Percentiles rank a stretch among this genome's conserved stretches.
Evolutionary conservation across 1,140 invertebrate species (phyloP).

Genomic region (Lutraria rhynchaena): DNA sequence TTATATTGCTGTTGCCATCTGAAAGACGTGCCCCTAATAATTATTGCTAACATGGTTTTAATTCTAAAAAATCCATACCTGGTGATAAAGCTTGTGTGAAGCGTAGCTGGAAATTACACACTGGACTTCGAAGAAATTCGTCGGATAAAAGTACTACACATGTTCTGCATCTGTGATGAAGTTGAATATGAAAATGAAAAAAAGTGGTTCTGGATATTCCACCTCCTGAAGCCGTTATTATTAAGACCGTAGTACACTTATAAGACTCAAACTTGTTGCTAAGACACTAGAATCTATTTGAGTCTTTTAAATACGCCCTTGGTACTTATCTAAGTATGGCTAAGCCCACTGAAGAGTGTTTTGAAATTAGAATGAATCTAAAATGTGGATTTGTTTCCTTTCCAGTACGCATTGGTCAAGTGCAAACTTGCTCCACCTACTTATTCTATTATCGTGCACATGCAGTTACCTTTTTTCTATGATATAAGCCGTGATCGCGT

Average conservation of each 20-base stretch:
- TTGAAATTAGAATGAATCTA: not conserved
- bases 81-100: slow-evolving; percentile 79
- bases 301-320: not conserved
- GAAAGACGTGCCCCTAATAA: too few relatives aligned
- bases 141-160: slow-evolving; percentile 80
- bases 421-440: not conserved
- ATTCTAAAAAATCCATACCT: slow-evolving; percentile 59
- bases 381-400: not conserved
- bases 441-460: too few relatives aligned
- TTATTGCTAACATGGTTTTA: too few relatives aligned
- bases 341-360: too few relatives aligned
- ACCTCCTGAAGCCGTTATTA: too few relatives aligned
- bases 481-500: slow-evolving; percentile 77
- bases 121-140: slow-evolving; percentile 76
- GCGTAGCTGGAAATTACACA: slow-evolving; percentile 81
- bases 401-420: not conserved
- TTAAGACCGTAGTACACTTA: too few relatives aligned
- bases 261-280: too few relatives aligned
- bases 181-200: too few relatives aligned
- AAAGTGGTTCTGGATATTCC: too few relatives aligned
- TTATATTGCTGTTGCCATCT: too few relatives aligned
- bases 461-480: slow-evolving; percentile 80
- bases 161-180: slow-evolving; percentile 74
- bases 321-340: too few relatives aligned
- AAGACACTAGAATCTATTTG: too few relatives aligned